Evolutionary conservation across 2,888 invertebrate genomes (phyloP).

Genomic region (Amblyjoppa fuscipennis): DNA sequence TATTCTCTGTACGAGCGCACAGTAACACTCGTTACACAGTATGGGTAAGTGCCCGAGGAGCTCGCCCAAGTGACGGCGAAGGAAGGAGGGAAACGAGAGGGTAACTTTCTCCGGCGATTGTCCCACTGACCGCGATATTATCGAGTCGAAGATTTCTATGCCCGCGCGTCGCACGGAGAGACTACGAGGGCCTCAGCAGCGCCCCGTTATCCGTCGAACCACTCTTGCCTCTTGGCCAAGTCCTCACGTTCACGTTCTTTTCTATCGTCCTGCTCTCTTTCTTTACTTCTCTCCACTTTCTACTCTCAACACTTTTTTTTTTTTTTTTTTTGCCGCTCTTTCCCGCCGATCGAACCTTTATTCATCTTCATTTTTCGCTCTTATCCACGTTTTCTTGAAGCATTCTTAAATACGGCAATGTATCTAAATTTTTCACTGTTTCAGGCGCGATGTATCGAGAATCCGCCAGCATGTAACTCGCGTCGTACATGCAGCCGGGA

Average conservation of each 20-base stretch:
- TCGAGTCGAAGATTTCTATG: constrained; percentile 80
- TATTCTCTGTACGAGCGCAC: constrained; percentile 17
- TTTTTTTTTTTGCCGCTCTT: background rate
- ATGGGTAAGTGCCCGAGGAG: constrained; percentile 54
- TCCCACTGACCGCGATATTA: constrained; percentile 83
- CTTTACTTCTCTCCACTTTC: constrained; percentile 15
- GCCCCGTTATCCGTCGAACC: constrained; percentile 22
- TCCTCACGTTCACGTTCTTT: constrained; percentile 32
- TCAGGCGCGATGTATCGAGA: background rate
- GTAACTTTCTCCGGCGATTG: constrained; percentile 84
- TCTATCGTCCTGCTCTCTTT: constrained; percentile 28
- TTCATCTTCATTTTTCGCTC: constrained; percentile 1
- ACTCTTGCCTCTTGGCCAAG: constrained; percentile 16
- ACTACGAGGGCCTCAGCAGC: constrained; percentile 23
- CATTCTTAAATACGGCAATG: constrained; percentile 19
- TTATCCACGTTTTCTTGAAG: constrained; percentile 13
- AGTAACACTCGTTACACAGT: constrained; percentile 12
- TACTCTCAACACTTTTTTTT: constrained; percentile 22
- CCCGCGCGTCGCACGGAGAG: constrained; percentile 37
- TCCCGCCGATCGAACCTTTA: background rate
- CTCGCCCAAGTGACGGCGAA: constrained; percentile 51
- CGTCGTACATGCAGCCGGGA: constrained; percentile 28
- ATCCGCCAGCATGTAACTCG: background rate
- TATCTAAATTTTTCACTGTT: constrained; percentile 47
- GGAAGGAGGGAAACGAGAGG: constrained; percentile 72